Percentiles rank a stretch among this genome's conserved stretches.
Conservation (phyloP, 2,113 vertebrate species). For the Corythornis cristatus region DNA sequence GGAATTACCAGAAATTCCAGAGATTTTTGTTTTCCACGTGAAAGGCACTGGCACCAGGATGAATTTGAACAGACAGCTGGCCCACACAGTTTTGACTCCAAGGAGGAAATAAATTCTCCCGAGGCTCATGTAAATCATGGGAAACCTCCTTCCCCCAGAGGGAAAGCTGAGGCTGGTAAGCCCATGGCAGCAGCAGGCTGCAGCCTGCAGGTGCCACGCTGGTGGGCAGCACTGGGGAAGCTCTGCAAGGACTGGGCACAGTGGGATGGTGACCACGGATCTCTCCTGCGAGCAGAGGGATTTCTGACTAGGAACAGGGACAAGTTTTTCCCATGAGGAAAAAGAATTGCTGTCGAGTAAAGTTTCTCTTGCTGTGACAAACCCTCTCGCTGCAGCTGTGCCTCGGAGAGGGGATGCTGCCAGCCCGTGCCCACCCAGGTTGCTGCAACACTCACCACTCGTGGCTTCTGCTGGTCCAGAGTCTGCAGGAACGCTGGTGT, state of each 20-base stretch:
- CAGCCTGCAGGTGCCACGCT: background rate
- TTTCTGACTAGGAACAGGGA: background rate
- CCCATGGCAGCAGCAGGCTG: background rate
- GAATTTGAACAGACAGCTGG: background rate
- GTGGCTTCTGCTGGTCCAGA: constrained; percentile 84
- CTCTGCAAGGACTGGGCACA: background rate
- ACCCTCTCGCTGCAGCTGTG: background rate
- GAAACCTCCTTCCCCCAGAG: constrained; percentile 13
- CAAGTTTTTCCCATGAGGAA: background rate
- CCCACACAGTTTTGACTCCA: background rate
- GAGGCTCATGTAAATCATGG: constrained; percentile 1
- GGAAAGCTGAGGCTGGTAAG: background rate
- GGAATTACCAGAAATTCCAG: constrained; percentile 9
- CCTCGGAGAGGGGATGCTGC: rapidly evolving
- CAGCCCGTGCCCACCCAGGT: background rate
- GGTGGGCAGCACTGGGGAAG: background rate
- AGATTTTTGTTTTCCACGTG: background rate
- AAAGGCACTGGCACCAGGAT: background rate
- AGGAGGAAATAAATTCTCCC: constrained; percentile 18
- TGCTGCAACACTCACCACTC: constrained; percentile 85
- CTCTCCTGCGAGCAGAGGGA: rapidly evolving
- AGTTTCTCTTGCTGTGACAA: background rate
- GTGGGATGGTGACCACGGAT: background rate
- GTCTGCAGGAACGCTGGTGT: constrained; percentile 86
- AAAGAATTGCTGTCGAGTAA: background rate